Evolutionary conservation across 2,797 vertebrate species (phyloP), one percentile per base, ranked within the genome.

Genomic region (Sebastolobus alascanus): DNA sequence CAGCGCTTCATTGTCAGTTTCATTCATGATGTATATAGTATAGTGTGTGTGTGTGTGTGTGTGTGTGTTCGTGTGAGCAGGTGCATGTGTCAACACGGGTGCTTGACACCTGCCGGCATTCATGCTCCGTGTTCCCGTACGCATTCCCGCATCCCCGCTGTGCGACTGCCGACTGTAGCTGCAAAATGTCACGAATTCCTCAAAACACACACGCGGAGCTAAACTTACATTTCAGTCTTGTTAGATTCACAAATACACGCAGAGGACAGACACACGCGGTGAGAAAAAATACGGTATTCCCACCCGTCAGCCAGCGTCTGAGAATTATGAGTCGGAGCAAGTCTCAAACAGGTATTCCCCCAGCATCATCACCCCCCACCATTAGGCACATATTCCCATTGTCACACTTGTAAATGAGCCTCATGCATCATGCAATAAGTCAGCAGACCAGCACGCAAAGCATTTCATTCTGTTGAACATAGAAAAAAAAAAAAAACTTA

Each of bases 361-460:
- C 20, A 6, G n/a, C 64, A 83, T 82, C 64, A 69, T 25, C 25
- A 25, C 25, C 25, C 25, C 56, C 66, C 61, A 56, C 56, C 80
- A 90, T 90, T 84, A 84, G 77, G 73, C 43, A 2, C 33, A 66
- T 64, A 87, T 77, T 90, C 75, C 85, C 75, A 72, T 77, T 90
- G 87, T 88, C 84, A 75, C 60, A 65, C 72, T 80, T 83, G 65
- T 40, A 92, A 91, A 90, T 90, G 83, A 90, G 86, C 73, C 86
- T 89, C 87, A 88, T 92, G 80, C 81, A 94, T 91, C 89, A 91
- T 76, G 64, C 68, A 76, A 79, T 71, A 71, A 71, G 59, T 29
- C 73, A 75, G 69, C 68, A 81, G 79, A 87, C 73, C 78, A 73
- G 80, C 83, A 75, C 1, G 25, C 67, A 74, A 86, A 84, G 70